Conservation (phyloP, 2,888 invertebrate genomes). For the Meiosimyza decipiens region DNA sequence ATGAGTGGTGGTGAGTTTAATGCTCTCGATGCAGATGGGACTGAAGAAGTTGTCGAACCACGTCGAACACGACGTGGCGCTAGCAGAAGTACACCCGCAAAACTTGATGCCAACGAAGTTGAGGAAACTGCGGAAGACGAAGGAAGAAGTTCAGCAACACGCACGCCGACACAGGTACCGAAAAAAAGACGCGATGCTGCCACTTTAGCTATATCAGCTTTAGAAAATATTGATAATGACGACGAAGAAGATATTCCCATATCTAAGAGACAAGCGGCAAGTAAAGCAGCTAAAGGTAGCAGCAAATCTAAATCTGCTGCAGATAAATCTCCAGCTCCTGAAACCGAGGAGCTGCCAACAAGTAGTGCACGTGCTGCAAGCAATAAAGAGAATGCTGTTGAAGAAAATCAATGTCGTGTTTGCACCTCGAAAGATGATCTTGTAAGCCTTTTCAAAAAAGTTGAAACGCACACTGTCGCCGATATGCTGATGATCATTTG, state of each 20-base stretch:
- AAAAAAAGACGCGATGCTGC: slow-evolving; percentile 45
- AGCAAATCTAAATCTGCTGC: neutral
- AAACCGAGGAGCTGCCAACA: slow-evolving; percentile 28
- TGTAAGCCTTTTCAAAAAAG: slow-evolving; percentile 59
- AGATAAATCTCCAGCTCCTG: neutral
- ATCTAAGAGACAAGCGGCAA: slow-evolving; percentile 27
- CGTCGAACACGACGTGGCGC: slow-evolving; percentile 34
- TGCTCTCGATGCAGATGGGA: slow-evolving; percentile 18
- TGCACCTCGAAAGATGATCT: slow-evolving; percentile 60
- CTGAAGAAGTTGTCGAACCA: slow-evolving; percentile 33
- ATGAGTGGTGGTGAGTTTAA: slow-evolving; percentile 29
- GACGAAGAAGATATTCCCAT: slow-evolving; percentile 27
- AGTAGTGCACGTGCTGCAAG: slow-evolving; percentile 43
- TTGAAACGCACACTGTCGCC: slow-evolving; percentile 58
- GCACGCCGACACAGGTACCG: slow-evolving; percentile 43
- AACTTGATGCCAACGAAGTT: slow-evolving; percentile 5
- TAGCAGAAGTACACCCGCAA: slow-evolving; percentile 20
- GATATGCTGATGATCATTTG: slow-evolving; percentile 66
- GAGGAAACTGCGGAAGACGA: slow-evolving; percentile 35
- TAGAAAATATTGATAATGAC: slow-evolving; percentile 26
- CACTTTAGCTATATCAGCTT: slow-evolving; percentile 26
- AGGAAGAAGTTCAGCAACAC: slow-evolving; percentile 34
- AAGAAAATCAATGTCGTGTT: slow-evolving; percentile 64
- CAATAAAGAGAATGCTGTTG: slow-evolving; percentile 51
- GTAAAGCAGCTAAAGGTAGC: slow-evolving; percentile 7